phyloP scores from a whole-genome alignment of 2,888 invertebrate genomes.

The Ectobius pallidus region DNA sequence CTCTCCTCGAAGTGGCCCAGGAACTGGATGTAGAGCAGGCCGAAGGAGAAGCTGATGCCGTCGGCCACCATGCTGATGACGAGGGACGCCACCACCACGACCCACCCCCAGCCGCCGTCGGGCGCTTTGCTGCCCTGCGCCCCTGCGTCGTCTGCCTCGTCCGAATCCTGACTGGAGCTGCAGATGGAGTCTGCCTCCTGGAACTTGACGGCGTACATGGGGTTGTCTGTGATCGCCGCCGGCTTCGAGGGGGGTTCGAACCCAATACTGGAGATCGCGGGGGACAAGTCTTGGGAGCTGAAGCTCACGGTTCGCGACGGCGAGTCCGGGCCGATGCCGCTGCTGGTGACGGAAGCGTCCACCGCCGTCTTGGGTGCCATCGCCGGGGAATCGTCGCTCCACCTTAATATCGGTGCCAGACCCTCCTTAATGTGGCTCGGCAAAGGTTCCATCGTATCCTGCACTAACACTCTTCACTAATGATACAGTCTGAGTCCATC shows the following conservation, averaged over 20 bases:
- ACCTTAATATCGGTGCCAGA: constrained; percentile 53
- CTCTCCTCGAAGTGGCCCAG: constrained; percentile 79
- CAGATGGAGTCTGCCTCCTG: constrained; percentile 15
- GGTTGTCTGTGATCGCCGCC: constrained; percentile 25
- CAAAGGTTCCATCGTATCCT: constrained; percentile 1
- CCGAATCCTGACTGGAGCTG: neutral
- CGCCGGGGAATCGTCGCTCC: constrained; percentile 52
- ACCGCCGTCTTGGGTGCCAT: constrained; percentile 45
- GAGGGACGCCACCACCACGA: constrained; percentile 85
- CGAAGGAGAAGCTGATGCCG: constrained; percentile 92
- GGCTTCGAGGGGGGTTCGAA: neutral
- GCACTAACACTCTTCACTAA: neutral
- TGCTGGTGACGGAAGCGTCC: constrained; percentile 52
- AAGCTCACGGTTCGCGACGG: constrained; percentile 47
- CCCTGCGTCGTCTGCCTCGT: constrained; percentile 52
- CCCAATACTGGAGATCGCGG: constrained; percentile 50
- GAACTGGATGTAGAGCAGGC: constrained; percentile 84
- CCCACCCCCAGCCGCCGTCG: constrained; percentile 87
- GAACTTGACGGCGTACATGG: constrained; percentile 4
- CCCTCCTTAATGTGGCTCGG: constrained; percentile 35
- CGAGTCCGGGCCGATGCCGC: constrained; percentile 60
- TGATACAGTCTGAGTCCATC: constrained; percentile 46
- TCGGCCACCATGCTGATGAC: constrained; percentile 89
- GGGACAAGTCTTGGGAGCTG: constrained; percentile 48
- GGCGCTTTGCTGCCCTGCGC: constrained; percentile 72